Base-by-base conservation (phyloP, 2,888 invertebrate species). In the Agrotis ipsilon region DNA sequence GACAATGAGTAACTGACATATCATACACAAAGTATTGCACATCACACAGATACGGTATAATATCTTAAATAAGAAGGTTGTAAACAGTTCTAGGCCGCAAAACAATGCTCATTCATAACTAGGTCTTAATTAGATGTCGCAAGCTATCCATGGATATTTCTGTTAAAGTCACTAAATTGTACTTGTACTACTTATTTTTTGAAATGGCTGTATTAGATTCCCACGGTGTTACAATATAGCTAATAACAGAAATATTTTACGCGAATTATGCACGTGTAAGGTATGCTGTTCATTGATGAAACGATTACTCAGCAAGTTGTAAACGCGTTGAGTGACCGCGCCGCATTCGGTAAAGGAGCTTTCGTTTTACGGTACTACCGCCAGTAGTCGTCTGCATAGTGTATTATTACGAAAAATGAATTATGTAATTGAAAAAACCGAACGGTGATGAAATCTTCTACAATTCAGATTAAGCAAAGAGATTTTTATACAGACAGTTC, bases 101-200 rank as follows among this genome's bases (percentile, higher is more conserved):
- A 83, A 87, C 86, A 86, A 86, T 90, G 81, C 83, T 80, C 72
- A 85, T 88, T 88, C 80, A 83, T 73, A 84, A 86, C 78, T 84
- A 79, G 80, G 76, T 81, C 82, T 81, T 76, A 75, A 69, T 84
- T 63, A 81, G 69, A 67, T 90, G 80, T 83, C 72, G 87, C 83
- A 90, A 87, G 65, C 60, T 61, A 49, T 69, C 49, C 51, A 43
- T 78, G 70, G 54, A 59, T 73, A 54, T 75, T 68, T 74, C 73
- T 55, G 60, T 67, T 65, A 57, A 57, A 66, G 51, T 68, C 73
- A 72, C 54, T 69, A 39, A 43, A 72, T 81, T 72, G 75, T 73
- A 72, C 60, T 68, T 72, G 75, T 73, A 72, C 60, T 66, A 72
- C 46, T 68, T 75, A 75, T 65, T 82, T 80, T 78, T 75, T 76